A percentile compares a stretch with the other conserved stretches of the same genome.
These are phyloP conservation scores for Bolborhynchus lineola DNA, from an alignment of 2,113 vertebrate species.

Conservation along the genomic window DNA sequence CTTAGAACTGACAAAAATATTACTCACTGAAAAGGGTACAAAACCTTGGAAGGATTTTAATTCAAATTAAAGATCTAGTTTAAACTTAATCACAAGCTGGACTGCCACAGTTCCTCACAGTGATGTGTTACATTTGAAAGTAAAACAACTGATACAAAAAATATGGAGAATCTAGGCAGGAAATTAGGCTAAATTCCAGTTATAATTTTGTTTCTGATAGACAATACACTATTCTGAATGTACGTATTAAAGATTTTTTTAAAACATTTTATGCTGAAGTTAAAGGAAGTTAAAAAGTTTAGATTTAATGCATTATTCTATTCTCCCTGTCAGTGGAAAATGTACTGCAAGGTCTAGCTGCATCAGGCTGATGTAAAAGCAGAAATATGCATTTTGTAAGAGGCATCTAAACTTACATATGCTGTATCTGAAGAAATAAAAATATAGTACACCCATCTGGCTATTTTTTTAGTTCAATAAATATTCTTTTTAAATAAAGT, in stretches of 20 bases:
- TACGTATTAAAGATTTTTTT: background rate
- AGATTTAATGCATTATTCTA: background rate
- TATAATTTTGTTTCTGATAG: background rate
- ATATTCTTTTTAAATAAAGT: background rate
- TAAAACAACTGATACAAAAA: background rate
- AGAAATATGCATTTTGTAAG: background rate
- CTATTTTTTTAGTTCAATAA: background rate
- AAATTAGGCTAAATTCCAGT: background rate
- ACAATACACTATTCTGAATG: background rate
- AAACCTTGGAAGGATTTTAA: background rate
- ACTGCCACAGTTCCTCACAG: background rate
- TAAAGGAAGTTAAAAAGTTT: background rate
- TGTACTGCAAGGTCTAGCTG: background rate
- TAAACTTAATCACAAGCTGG: background rate
- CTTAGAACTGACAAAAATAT: background rate
- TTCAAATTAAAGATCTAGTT: constrained; percentile 39
- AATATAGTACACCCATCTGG: background rate
- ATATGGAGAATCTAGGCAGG: background rate
- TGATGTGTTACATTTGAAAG: background rate
- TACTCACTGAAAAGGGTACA: constrained; percentile 13
- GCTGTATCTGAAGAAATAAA: background rate
- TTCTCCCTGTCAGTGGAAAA: background rate
- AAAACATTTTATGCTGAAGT: background rate
- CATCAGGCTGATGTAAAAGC: background rate
- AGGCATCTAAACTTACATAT: background rate